A percentile compares a stretch with the other conserved stretches of the same genome.
Conservation (phyloP, 1,140 invertebrate species). For the Achroia grisella region DNA sequence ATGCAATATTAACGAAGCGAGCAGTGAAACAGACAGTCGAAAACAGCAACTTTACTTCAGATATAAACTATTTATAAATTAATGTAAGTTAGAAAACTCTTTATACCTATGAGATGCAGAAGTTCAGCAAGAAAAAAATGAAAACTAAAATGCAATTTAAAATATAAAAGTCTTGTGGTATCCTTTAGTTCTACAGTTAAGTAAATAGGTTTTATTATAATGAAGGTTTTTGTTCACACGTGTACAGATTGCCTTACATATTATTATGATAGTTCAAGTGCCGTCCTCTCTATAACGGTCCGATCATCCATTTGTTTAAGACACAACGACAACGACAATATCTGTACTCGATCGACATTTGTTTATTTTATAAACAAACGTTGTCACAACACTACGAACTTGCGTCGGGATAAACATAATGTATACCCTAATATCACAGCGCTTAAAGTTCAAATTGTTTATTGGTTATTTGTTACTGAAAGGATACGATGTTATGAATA, state of each 20-base stretch:
- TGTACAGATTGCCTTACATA: conserved; percentile 5
- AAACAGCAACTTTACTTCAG: too few relatives aligned
- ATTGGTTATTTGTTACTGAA: conserved; percentile 1
- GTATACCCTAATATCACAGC: conserved; percentile 4
- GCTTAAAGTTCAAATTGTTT: conserved; percentile 9
- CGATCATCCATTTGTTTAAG: conserved; percentile 26
- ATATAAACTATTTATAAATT: too few relatives aligned
- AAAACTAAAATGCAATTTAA: too few relatives aligned
- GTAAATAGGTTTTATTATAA: too few relatives aligned
- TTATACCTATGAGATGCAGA: too few relatives aligned
- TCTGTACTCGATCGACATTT: conserved; percentile 51
- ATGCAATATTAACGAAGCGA: too few relatives aligned
- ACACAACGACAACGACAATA: conserved; percentile 50
- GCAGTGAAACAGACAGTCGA: too few relatives aligned
- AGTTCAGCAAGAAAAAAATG: too few relatives aligned
- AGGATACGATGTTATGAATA: background rate
- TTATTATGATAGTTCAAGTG: too few relatives aligned
- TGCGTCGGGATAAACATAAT: conserved; percentile 5
- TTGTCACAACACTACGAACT: conserved; percentile 16
- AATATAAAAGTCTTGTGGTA: too few relatives aligned
- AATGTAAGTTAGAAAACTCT: too few relatives aligned
- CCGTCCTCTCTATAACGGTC: conserved; percentile 7
- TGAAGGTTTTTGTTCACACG: conserved; percentile 1
- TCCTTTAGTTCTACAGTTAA: too few relatives aligned
- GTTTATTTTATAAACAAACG: conserved; percentile 50